phyloP scores from a whole-genome alignment of 2,797 vertebrate genomes.

The Cyclura pinguis region DNA sequence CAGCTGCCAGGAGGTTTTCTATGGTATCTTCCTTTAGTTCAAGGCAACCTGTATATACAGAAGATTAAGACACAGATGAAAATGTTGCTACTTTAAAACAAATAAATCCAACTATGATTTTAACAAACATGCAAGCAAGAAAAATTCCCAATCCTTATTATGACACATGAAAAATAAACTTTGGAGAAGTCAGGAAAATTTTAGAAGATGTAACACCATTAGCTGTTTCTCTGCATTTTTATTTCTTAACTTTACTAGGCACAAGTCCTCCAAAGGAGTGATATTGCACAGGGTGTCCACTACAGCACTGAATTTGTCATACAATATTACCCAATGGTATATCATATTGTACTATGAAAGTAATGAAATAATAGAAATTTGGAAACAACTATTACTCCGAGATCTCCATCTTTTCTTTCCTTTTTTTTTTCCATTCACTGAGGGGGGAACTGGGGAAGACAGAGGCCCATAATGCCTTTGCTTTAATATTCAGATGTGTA shows the following conservation, averaged over 20 bases:
- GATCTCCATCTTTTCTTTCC: background rate
- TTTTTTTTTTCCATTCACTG: background rate
- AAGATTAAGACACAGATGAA: background rate
- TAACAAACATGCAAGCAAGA: background rate
- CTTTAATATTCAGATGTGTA: background rate
- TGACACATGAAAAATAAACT: background rate
- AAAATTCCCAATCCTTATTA: background rate
- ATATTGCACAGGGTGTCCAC: background rate
- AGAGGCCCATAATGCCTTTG: background rate
- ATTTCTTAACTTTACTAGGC: background rate
- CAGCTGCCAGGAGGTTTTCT: conserved; percentile 83
- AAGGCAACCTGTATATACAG: conserved; percentile 78
- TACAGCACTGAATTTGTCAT: background rate
- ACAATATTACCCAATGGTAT: background rate
- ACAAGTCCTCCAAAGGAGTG: background rate
- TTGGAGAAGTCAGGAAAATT: background rate
- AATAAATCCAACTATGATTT: accelerated
- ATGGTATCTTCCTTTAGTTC: conserved; percentile 85
- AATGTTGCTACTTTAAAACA: conserved; percentile 13
- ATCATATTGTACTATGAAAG: background rate
- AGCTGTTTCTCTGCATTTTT: background rate
- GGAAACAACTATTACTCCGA: background rate
- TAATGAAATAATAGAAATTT: conserved; percentile 15
- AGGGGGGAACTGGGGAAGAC: background rate
- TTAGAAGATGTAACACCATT: background rate